Evolutionary conservation across 1,140 invertebrate genomes (phyloP).

Genomic region (Sesamia nonagrioides): DNA sequence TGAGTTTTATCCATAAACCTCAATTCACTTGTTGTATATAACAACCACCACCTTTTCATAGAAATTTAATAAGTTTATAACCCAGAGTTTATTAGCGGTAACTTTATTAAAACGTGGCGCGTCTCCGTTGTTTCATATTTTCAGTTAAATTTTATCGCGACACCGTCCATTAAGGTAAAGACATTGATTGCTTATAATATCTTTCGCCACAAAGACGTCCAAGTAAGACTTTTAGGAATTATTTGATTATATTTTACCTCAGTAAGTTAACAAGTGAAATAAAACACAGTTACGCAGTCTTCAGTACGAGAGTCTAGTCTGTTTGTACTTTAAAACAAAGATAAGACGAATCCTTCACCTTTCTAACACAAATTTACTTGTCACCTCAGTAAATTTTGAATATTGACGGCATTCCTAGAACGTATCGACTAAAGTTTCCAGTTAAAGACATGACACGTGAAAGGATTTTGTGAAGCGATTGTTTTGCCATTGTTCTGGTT

Average conservation of each 20-base stretch:
- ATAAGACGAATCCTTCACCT: too few relatives aligned
- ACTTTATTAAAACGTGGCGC: conserved; percentile 36
- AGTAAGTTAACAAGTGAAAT: background rate
- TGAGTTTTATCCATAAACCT: background rate
- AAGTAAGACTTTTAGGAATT: conserved; percentile 11
- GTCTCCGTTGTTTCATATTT: conserved; percentile 45
- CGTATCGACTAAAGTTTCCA: too few relatives aligned
- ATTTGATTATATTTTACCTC: conserved; percentile 8
- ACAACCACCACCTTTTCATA: conserved; percentile 19
- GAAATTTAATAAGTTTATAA: conserved; percentile 37
- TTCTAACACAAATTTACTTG: too few relatives aligned
- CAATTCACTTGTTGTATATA: conserved; percentile 10
- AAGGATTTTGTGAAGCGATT: background rate
- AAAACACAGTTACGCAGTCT: background rate
- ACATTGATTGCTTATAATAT: conserved; percentile 46
- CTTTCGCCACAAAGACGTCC: conserved; percentile 6
- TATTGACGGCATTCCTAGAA: too few relatives aligned
- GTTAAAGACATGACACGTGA: background rate
- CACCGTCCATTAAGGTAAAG: conserved; percentile 30
- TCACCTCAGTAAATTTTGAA: too few relatives aligned
- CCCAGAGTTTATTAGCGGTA: conserved; percentile 18
- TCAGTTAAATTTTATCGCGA: conserved; percentile 36
- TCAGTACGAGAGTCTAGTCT: too few relatives aligned
- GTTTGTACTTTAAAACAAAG: too few relatives aligned
- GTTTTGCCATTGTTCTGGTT: background rate